Base-by-base conservation (phyloP, 2,797 vertebrate species). In the Spinus olivaceus region DNA sequence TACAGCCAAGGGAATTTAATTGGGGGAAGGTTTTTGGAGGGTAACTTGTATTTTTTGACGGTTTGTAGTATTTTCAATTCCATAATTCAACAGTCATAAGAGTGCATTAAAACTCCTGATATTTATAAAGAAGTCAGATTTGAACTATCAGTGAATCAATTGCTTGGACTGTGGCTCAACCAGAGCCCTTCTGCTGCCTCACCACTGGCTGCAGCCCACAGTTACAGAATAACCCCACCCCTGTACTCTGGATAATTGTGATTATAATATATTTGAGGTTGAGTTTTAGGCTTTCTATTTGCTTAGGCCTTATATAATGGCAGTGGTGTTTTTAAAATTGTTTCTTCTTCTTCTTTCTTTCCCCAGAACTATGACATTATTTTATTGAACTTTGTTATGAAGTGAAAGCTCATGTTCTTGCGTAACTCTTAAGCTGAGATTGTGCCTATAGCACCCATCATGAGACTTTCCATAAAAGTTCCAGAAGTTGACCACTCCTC, bases 1-100 rank as follows among this genome's bases (percentile, higher is more conserved):
- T 84, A 70, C 35, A 90, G 46, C 87, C 69, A 77, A 74, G 61
- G n/a, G 49, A 88, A 49, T 94, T 93, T 95, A 94, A 91, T 67
- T 87, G 44, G 35, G 28, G 53, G 24, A 87, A 93, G 11, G 50
- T 60, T 94, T 96, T 94, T 73, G 67, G 67, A 94, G 56, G 25
- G 24, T 91, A 35, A 46, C 56, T 91, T 70, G 33, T 53, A 60
- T 66, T 87, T 94, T 96, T 80, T 85, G 60, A 89, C 33, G 64
- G 51, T 66, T 93, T 84, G 33, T 87, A 91, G 44, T 85, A 79
- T 89, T 89, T 89, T 89, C 39, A 79, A 10, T 67, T 94, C 35
- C 44, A 37, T 81, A 89, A 71, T 80, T 88, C 60, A 54, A 8
- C n/a, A 49, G 28, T 71, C n/a, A 53, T 74, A 56, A 80, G 57